A percentile compares a stretch with the other conserved stretches of the same genome.
Evolutionary conservation across 30 jellyfish, hydroid and myxozoan species (phyloP).

Genomic region (Nemopilema nomurai): DNA sequence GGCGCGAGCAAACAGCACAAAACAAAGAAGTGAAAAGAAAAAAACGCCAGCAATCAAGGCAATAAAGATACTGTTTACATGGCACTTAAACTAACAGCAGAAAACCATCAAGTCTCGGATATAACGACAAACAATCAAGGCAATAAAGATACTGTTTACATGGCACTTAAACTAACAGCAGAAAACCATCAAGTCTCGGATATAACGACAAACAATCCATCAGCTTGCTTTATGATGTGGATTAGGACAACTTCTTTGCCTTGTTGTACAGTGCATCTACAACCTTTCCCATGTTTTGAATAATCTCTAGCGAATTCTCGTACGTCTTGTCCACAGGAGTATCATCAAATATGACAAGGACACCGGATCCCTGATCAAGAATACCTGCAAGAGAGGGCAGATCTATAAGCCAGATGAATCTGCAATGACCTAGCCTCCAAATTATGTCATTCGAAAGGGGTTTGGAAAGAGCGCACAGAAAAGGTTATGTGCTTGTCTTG

Average conservation of each 20-base stretch:
- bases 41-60: not conserved
- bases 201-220: not conserved
- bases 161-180: not conserved
- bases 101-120: not conserved
- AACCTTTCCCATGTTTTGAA: conserved; percentile 93
- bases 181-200: not conserved
- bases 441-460: too few species aligned
- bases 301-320: conserved; percentile 78
- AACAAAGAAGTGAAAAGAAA: too few species aligned
- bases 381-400: conserved; percentile 64
- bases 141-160: not conserved
- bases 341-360: conserved; percentile 85
- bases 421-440: too few species aligned
- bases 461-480: too few species aligned
- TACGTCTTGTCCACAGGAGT: conserved; percentile 85
- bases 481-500: too few species aligned
- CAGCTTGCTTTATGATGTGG: not conserved
- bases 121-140: not conserved
- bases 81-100: not conserved
- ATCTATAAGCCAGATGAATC: too few species aligned
- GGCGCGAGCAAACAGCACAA: too few species aligned
- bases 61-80: not conserved
- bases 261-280: conserved; percentile 93
- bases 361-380: conserved; percentile 97
- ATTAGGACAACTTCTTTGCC: conserved; percentile 83